A percentile compares a stretch with the other conserved stretches of the same genome.
These are phyloP conservation scores for Nebria ingens DNA, from an alignment of 1,140 invertebrate species.

Conservation along the genomic window DNA sequence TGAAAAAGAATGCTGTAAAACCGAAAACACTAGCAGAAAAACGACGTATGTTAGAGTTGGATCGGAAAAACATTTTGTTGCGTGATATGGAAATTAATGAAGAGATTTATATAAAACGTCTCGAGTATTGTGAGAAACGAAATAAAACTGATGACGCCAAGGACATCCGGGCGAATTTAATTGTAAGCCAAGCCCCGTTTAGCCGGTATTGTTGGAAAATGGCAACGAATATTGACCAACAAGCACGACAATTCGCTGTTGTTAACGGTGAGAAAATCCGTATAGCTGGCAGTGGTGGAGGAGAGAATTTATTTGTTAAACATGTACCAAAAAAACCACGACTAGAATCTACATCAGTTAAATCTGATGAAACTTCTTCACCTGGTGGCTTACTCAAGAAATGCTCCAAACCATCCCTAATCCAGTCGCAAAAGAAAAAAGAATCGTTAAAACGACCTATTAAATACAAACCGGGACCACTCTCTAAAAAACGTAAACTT, in stretches of 20 bases:
- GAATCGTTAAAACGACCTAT: conserved; percentile 4
- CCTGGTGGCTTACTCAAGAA: neutral
- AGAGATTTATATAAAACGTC: neutral
- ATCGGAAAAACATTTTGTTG: conserved; percentile 1
- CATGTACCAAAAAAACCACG: neutral
- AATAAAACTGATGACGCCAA: conserved; percentile 13
- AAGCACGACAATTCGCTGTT: conserved; percentile 8
- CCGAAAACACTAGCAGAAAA: conserved; percentile 32
- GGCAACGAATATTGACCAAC: conserved; percentile 1
- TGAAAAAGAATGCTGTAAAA: conserved; percentile 21
- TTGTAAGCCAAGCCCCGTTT: neutral
- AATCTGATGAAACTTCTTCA: too few relatives aligned
- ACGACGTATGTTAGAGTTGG: conserved; percentile 25
- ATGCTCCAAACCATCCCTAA: conserved; percentile 20
- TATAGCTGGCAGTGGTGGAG: conserved; percentile 13
- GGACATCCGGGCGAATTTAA: conserved; percentile 5
- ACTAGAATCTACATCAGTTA: too few relatives aligned
- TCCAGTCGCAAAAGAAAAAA: conserved; percentile 8
- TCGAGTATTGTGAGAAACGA: conserved; percentile 11
- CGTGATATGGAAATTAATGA: conserved; percentile 7
- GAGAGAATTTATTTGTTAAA: neutral
- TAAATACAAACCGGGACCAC: conserved; percentile 31
- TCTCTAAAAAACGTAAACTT: conserved; percentile 29
- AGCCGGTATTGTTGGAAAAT: conserved; percentile 2
- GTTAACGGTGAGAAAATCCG: conserved; percentile 13